A percentile compares a stretch with the other conserved stretches of the same genome.
phyloP scores from a whole-genome alignment of 1,140 invertebrate species.

The Radopholus similis region DNA sequence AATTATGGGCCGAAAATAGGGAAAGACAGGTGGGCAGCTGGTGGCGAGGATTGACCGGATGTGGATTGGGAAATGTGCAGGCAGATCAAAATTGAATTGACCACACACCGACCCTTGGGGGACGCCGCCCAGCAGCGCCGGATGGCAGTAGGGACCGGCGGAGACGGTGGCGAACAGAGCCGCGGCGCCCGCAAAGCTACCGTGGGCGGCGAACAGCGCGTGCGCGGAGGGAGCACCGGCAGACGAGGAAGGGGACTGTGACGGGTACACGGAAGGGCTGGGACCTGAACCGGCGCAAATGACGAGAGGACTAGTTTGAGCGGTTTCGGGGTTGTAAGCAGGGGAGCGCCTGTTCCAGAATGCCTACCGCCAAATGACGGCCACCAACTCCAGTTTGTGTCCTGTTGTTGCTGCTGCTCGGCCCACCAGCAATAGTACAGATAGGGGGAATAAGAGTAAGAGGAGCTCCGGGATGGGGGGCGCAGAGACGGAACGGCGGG shows the following conservation, averaged over 20 bases:
- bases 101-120: background rate
- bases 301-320: background rate
- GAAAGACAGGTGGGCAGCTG: background rate
- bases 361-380: background rate
- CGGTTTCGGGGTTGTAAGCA: background rate
- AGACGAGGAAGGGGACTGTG: no score
- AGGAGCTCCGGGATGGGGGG: no score
- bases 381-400: background rate
- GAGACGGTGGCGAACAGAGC: constrained; percentile 1
- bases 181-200: background rate
- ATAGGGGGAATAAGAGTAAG: background rate
- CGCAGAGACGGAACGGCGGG: no score
- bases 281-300: background rate
- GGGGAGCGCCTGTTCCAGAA: background rate
- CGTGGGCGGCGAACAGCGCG: background rate
- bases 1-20: background rate
- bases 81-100: background rate
- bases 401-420: background rate
- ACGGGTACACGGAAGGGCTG: no score
- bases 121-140: background rate
- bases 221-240: background rate
- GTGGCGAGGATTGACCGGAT: background rate
- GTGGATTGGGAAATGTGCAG: background rate
- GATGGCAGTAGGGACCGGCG: background rate
- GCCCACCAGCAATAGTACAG: background rate